Base-by-base conservation (phyloP, 2,888 invertebrate species). In the Gortyna flavago region DNA sequence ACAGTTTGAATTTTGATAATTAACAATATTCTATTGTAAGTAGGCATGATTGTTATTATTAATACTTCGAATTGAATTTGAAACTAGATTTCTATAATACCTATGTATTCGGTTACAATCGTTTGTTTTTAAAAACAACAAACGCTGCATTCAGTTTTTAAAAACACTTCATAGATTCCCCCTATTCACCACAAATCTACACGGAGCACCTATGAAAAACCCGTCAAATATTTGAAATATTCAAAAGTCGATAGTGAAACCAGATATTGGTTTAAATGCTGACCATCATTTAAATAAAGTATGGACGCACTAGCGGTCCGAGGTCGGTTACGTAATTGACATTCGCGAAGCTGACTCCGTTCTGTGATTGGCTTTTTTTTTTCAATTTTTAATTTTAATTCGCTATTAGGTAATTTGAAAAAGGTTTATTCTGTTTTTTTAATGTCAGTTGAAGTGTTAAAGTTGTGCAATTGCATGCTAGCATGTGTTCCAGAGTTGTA, bases 201-300 rank as follows among this genome's bases (percentile, higher is more conserved):
- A 35, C 16, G 57, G n/a, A 48, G 38, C 62, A 75, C 32, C 16
- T 32, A 65, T 51, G 48, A 64, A 77, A 73, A 32, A 64, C 62
- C 66, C 72, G 67, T 75, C 38, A 73, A 69, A 75, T 44, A 51
- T 66, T 75, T 85, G 44, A 84, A 85, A 82, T 77, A 83, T 83
- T 84, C 59, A 86, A 72, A 84, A 86, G 64, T 83, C 66, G 59
- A 84, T 78, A 75, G 72, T 65, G 68, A 65, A 73, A 82, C 68
- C 68, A 72, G 83, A 73, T 84, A 75, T 86, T 86, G 83, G 83
- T 78, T 83, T n/a, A n/a, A n/a, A 71, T 51, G 54, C 70, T 75
- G 83, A 75, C 75, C 70, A 6, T 71, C 59, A 70, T 71, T 64
- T 71, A 75, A 75, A 84, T 86, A 84, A 79, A 83, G 79, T 68